These are phyloP conservation scores for Zelleria hepariella DNA, from an alignment of 2,888 invertebrate genomes.

Conservation along the genomic window DNA sequence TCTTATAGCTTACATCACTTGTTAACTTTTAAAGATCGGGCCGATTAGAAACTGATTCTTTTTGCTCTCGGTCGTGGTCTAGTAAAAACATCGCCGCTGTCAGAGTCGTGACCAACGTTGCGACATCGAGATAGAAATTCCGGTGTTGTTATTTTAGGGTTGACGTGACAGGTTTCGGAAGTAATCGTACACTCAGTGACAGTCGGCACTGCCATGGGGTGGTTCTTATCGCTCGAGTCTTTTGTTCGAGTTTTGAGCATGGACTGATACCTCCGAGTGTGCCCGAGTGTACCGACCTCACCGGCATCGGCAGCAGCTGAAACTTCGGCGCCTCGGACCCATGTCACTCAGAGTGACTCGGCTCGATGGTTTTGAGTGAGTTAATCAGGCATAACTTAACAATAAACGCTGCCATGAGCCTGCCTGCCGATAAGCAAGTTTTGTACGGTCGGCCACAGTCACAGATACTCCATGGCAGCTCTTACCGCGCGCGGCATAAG, in stretches of 20 bases:
- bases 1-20: not conserved
- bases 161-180: not conserved
- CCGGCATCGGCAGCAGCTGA: not conserved
- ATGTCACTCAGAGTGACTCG: not conserved
- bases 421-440: not conserved
- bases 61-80: not conserved
- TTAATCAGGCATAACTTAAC: not conserved
- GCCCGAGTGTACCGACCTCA: not conserved
- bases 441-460: too few relatives aligned
- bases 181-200: not conserved
- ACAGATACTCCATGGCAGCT: too few relatives aligned
- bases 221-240: not conserved
- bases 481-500: too few relatives aligned
- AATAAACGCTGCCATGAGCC: not conserved
- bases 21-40: not conserved
- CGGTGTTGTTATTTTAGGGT: not conserved
- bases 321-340: not conserved
- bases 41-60: not conserved
- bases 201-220: not conserved
- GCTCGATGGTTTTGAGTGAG: not conserved
- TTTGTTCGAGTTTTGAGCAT: too few relatives aligned
- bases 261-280: too few relatives aligned
- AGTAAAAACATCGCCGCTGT: not conserved
- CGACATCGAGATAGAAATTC: not conserved
- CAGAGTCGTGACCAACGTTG: not conserved